Evolutionary conservation across 2,113 vertebrate species (phyloP).

Genomic region (Sinocyclocheilus anophthalmus): DNA sequence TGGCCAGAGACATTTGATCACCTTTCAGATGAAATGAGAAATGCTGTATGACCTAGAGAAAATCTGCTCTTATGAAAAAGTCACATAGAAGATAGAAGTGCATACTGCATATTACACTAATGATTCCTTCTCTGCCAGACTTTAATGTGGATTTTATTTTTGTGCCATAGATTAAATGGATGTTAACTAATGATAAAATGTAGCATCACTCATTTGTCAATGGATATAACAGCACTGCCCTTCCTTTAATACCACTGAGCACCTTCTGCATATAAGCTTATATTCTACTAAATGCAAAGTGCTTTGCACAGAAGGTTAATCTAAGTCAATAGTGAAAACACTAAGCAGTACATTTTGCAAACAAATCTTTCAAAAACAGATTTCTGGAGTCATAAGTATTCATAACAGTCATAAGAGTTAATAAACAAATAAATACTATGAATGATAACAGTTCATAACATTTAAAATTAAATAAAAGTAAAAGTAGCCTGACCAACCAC

Average conservation of each 20-base stretch:
- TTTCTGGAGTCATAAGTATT: not conserved
- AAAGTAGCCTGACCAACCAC: too few relatives aligned
- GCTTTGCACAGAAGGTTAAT: not conserved
- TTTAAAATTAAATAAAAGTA: too few relatives aligned
- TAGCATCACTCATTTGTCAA: not conserved
- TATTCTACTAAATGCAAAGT: not conserved
- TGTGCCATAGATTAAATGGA: constrained; percentile 8
- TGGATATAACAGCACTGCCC: not conserved
- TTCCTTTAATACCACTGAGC: not conserved
- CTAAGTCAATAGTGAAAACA: not conserved
- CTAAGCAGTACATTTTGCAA: not conserved
- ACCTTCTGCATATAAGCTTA: not conserved
- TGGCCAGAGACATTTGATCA: not conserved
- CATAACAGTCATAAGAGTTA: too few relatives aligned
- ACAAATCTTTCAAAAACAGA: not conserved
- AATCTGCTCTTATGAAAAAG: constrained; percentile 9
- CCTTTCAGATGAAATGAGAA: not conserved
- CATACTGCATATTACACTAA: not conserved
- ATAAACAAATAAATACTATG: not conserved
- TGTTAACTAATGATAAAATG: constrained; percentile 11
- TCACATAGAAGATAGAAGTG: not conserved
- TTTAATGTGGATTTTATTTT: constrained; percentile 20
- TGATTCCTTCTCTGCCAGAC: not conserved
- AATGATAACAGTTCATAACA: too few relatives aligned
- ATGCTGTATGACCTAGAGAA: not conserved